These are phyloP conservation scores for Leptinotarsa tumamoca DNA, from an alignment of 2,888 invertebrate genomes.

Conservation along the genomic window DNA sequence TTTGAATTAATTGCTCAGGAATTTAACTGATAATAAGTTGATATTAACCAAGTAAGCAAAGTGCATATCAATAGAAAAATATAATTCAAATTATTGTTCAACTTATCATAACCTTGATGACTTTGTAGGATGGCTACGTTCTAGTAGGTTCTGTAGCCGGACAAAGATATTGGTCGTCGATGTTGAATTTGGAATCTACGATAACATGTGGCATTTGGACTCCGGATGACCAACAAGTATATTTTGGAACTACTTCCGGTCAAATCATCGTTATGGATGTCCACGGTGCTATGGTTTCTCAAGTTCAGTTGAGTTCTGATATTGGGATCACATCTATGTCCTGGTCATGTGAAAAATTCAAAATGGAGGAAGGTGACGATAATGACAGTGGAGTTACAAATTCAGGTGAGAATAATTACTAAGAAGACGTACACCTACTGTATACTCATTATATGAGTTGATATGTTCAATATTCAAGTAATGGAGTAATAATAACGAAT, in stretches of 20 bases:
- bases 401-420: slow-evolving; percentile 58
- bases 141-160: slow-evolving; percentile 97
- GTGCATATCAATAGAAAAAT: too few species aligned
- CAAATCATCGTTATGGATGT: slow-evolving; percentile 98
- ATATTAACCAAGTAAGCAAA: too few species aligned
- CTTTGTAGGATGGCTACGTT: slow-evolving; percentile 91
- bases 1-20: too few species aligned
- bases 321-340: slow-evolving; percentile 92
- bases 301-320: slow-evolving; percentile 87
- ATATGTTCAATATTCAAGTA: too few species aligned
- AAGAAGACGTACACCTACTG: background rate
- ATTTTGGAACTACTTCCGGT: slow-evolving; percentile 95
- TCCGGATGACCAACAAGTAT: slow-evolving; percentile 96
- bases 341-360: slow-evolving; percentile 98
- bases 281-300: slow-evolving; percentile 94
- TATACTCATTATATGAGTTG: too few species aligned
- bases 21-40: too few species aligned
- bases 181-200: slow-evolving; percentile 92
- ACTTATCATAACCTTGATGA: background rate
- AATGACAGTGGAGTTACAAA: slow-evolving; percentile 72
- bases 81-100: too few species aligned
- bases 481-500: too few species aligned
- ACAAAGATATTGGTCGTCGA: slow-evolving; percentile 98
- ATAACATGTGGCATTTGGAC: slow-evolving; percentile 99
- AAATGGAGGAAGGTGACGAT: slow-evolving; percentile 95